Evolutionary conservation across 1,140 invertebrate species (phyloP).

Genomic region (Amphibalanus amphitrite): DNA sequence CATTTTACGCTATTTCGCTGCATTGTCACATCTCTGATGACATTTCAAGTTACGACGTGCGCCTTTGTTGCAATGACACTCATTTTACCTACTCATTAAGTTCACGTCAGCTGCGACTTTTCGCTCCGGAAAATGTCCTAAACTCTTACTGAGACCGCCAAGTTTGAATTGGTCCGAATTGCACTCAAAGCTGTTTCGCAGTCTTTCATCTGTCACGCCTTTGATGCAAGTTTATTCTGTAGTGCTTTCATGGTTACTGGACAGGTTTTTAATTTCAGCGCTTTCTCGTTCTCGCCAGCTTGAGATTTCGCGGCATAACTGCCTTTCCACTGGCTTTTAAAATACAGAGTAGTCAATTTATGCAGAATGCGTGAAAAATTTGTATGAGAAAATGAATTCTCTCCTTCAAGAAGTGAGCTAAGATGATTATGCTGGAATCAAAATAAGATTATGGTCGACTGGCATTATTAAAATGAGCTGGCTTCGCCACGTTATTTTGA

Average conservation of each 20-base stretch:
- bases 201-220: not conserved
- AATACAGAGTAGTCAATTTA: not conserved
- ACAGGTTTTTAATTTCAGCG: constrained; percentile 1
- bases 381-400: not conserved
- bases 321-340: not conserved
- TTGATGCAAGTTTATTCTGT: not conserved
- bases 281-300: not conserved
- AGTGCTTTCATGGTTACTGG: not conserved
- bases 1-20: too few relatives aligned
- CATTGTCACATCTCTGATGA: too few relatives aligned
- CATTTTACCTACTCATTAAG: not conserved
- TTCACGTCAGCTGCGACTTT: not conserved
- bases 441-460: not conserved
- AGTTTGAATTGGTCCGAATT: not conserved
- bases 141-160: not conserved
- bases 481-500: constrained; percentile 27
- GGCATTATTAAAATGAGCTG: constrained; percentile 26
- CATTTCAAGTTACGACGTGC: not conserved
- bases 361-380: not conserved
- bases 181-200: not conserved
- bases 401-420: not conserved
- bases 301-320: not conserved
- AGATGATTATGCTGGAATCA: not conserved
- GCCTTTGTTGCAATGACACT: not conserved
- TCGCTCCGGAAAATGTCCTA: not conserved